phyloP scores from a whole-genome alignment of 2,888 invertebrate species.

The Kuschelorhynchus macadamiae region DNA sequence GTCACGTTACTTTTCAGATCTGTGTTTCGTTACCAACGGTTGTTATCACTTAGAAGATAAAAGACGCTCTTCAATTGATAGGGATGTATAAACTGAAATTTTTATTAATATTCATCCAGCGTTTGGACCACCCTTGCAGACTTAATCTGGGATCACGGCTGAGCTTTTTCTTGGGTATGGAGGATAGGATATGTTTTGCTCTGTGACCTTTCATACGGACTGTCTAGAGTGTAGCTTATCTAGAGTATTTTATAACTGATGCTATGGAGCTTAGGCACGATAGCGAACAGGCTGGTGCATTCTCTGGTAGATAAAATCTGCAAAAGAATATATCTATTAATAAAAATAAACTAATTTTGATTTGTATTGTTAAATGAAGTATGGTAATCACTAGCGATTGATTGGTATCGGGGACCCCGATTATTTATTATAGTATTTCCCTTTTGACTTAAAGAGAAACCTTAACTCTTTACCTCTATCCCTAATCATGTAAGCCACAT shows the following conservation, averaged over 20 bases:
- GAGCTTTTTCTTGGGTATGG: conserved; percentile 71
- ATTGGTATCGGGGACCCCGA: no score
- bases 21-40: not conserved
- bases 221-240: no score
- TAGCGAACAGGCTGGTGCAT: conserved; percentile 28
- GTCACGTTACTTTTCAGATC: not conserved
- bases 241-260: no score
- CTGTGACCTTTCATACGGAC: conserved; percentile 71
- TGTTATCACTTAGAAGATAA: no score
- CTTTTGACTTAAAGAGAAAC: no score
- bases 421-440: no score
- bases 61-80: conserved; percentile 49
- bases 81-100: conserved; percentile 48
- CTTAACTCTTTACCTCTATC: no score
- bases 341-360: no score
- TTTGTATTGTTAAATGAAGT: no score
- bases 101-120: conserved; percentile 61
- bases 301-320: not conserved
- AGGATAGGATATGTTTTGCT: conserved; percentile 71
- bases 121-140: conserved; percentile 68
- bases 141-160: conserved; percentile 75
- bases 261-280: not conserved
- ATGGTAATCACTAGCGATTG: no score
- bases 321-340: no score
- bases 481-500: no score